A percentile compares a stretch with the other conserved stretches of the same genome.
These are phyloP conservation scores for Sebastes iracundus DNA, from an alignment of 2,797 vertebrate genomes.

Conservation along the genomic window DNA sequence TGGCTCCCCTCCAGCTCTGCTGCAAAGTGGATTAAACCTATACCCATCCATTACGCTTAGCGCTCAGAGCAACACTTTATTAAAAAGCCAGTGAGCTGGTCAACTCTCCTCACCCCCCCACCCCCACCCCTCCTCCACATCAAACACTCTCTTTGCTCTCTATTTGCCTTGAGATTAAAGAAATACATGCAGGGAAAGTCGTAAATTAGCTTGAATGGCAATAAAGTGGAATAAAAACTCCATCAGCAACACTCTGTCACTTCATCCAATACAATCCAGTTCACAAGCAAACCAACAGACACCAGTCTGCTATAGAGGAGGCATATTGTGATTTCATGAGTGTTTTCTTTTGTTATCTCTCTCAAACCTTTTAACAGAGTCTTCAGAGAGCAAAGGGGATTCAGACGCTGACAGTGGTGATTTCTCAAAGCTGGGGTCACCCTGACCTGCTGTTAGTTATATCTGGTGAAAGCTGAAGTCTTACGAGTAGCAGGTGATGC, in stretches of 20 bases:
- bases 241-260: not conserved
- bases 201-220: slow-evolving; percentile 35
- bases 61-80: slow-evolving; percentile 66
- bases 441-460: not conserved
- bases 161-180: slow-evolving; percentile 51
- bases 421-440: not conserved
- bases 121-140: not conserved
- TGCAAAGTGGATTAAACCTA: slow-evolving; percentile 73
- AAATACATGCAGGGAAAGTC: not conserved
- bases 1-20: slow-evolving; percentile 66
- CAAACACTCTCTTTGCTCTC: slow-evolving; percentile 15
- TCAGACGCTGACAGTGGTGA: not conserved
- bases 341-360: not conserved
- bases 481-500: not conserved
- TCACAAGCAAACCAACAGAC: not conserved
- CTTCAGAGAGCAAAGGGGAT: not conserved
- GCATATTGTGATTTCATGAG: not conserved
- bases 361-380: not conserved
- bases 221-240: not conserved
- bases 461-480: not conserved
- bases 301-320: not conserved
- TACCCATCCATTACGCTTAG: slow-evolving; percentile 62
- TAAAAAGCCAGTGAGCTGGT: slow-evolving; percentile 57
- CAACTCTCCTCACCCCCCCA: not conserved
- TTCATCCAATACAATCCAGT: not conserved